Percentiles rank a stretch among this genome's conserved stretches.
Conservation (phyloP, 2,113 vertebrate genomes). For the Oncorhynchus clarkii region DNA sequence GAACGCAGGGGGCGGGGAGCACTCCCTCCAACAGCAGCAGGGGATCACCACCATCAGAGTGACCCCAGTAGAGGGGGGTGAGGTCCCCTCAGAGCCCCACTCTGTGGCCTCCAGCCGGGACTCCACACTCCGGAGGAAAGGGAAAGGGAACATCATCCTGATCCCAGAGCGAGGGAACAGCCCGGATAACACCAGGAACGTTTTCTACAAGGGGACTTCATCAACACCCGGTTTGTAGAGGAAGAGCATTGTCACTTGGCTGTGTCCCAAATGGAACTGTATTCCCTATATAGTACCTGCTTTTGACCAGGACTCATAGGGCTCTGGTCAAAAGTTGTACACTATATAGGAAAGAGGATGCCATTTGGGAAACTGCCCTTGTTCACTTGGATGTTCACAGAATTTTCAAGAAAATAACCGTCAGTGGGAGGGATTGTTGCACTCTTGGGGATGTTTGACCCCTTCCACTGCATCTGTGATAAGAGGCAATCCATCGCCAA, state of each 20-base stretch:
- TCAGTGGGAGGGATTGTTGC: conserved; percentile 45
- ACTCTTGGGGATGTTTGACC: conserved; percentile 26
- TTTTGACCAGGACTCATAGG: no score
- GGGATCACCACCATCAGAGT: conserved; percentile 89
- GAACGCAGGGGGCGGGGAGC: not conserved
- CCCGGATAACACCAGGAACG: conserved; percentile 90
- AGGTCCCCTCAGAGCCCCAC: conserved; percentile 83
- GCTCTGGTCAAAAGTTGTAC: no score
- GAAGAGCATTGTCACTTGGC: no score
- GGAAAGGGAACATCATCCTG: conserved; percentile 86
- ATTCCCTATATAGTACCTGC: no score
- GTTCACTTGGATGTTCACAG: no score
- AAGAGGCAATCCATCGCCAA: conserved; percentile 14
- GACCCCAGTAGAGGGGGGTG: conserved; percentile 82
- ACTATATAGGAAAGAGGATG: no score
- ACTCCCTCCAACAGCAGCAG: conserved; percentile 74
- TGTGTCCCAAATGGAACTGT: no score
- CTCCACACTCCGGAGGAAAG: conserved; percentile 90
- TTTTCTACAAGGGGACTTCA: conserved; percentile 98
- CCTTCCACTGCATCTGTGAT: conserved; percentile 4
- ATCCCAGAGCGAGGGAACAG: conserved; percentile 94
- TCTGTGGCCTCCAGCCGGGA: conserved; percentile 88
- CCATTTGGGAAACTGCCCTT: no score
- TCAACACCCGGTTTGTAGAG: conserved; percentile 56
- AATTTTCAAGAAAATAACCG: no score